Conservation (phyloP, 2,113 vertebrate species). For the Pontoporia blainvillei region DNA sequence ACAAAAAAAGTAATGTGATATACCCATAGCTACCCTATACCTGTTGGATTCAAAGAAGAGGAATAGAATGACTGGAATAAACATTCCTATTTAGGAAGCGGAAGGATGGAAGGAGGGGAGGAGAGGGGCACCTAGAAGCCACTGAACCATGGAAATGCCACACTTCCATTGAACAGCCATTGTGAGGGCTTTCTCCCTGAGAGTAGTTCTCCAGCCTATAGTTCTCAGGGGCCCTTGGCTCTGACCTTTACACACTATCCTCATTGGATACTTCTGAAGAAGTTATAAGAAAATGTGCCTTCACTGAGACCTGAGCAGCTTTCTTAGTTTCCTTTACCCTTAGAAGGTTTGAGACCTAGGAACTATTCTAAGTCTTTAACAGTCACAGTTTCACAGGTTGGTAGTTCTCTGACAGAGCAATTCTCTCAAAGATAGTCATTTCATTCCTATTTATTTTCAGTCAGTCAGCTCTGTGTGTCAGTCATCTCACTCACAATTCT, state of each 20-base stretch:
- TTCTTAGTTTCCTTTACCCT: not conserved
- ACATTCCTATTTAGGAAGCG: not conserved
- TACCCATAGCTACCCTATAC: too few species aligned
- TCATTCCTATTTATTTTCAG: not conserved
- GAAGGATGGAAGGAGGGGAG: not conserved
- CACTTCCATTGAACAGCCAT: too few species aligned
- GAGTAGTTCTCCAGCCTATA: not conserved
- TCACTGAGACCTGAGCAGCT: not conserved
- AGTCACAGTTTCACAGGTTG: not conserved
- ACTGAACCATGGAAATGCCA: not conserved
- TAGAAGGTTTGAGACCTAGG: not conserved
- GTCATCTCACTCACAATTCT: not conserved
- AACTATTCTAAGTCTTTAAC: not conserved
- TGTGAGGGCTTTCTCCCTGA: not conserved
- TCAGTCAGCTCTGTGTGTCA: not conserved
- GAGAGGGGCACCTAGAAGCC: not conserved
- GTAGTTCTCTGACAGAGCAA: not conserved
- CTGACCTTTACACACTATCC: not conserved
- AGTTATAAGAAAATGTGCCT: not conserved
- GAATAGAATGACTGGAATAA: not conserved
- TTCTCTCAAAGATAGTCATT: not conserved
- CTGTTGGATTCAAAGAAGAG: not conserved
- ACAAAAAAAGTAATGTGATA: not conserved
- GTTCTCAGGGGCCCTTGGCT: not conserved
- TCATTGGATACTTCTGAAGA: not conserved